A percentile compares a stretch with the other conserved stretches of the same genome.
These are phyloP conservation scores for Calameuta filiformis DNA, from an alignment of 2,888 invertebrate species.

Conservation along the genomic window DNA sequence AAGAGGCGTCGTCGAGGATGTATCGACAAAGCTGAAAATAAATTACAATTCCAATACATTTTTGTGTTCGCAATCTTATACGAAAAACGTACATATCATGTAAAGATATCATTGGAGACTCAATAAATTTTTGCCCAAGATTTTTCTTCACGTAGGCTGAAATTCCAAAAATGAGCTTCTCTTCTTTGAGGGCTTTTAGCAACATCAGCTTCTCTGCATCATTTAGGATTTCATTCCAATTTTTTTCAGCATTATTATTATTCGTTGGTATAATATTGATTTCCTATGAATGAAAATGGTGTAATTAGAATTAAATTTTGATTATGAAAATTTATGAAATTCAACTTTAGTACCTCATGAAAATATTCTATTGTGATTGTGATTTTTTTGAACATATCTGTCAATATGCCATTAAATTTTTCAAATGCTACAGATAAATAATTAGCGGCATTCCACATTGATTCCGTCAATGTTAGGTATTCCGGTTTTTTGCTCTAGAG, in stretches of 20 bases:
- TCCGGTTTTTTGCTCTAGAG: conserved; percentile 72
- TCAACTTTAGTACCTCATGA: conserved; percentile 65
- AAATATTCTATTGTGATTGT: conserved; percentile 73
- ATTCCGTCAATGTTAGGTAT: conserved; percentile 71
- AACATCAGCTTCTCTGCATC: conserved; percentile 86
- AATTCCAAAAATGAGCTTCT: conserved; percentile 84
- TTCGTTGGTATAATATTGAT: conserved; percentile 69
- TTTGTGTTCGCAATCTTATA: conserved; percentile 5
- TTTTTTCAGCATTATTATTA: conserved; percentile 48
- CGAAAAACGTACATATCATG: conserved; percentile 70
- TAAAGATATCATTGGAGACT: conserved; percentile 81
- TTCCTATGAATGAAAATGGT: conserved; percentile 64
- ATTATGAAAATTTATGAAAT: not conserved
- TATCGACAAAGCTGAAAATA: conserved; percentile 75
- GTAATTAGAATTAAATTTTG: not conserved
- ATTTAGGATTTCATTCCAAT: conserved; percentile 75
- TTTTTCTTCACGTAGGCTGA: conserved; percentile 82
- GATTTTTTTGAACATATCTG: conserved; percentile 71
- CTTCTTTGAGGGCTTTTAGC: conserved; percentile 80
- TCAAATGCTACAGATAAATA: conserved; percentile 73
- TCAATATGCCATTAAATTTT: conserved; percentile 69
- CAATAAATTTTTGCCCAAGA: conserved; percentile 83
- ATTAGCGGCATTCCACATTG: conserved; percentile 77
- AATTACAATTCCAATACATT: not conserved
- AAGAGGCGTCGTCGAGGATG: conserved; percentile 78